Conservation (phyloP, 2,113 vertebrate species). For the Pampusana beccarii region DNA sequence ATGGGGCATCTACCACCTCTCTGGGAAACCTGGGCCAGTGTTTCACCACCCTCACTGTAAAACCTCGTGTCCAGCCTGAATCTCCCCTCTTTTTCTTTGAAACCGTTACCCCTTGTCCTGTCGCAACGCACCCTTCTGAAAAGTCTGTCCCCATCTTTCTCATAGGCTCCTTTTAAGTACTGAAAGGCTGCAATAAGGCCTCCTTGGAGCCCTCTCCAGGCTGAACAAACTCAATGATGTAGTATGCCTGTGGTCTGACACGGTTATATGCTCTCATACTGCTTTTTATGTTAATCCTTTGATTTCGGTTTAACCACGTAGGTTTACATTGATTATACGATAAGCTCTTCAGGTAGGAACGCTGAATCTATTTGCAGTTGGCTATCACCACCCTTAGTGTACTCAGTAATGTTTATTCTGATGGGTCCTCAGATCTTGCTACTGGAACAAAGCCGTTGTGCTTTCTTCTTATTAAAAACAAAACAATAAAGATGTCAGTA, state of each 20-base stretch:
- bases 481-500: not conserved
- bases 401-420: not conserved
- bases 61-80: no score
- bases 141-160: no score
- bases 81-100: no score
- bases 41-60: no score
- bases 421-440: not conserved
- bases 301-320: not conserved
- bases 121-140: no score
- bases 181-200: no score
- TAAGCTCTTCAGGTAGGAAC: not conserved
- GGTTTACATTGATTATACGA: not conserved
- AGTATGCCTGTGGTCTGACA: fast-evolving
- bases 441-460: not conserved
- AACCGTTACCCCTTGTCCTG: no score
- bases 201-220: no score
- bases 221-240: no score
- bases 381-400: not conserved
- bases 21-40: no score
- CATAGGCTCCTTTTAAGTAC: no score
- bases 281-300: not conserved
- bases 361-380: not conserved
- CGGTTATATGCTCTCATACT: not conserved
- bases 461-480: not conserved
- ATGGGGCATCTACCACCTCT: no score